A percentile compares a stretch with the other conserved stretches of the same genome.
phyloP scores from a whole-genome alignment of 2,113 vertebrate species.

The Tetrax tetrax region DNA sequence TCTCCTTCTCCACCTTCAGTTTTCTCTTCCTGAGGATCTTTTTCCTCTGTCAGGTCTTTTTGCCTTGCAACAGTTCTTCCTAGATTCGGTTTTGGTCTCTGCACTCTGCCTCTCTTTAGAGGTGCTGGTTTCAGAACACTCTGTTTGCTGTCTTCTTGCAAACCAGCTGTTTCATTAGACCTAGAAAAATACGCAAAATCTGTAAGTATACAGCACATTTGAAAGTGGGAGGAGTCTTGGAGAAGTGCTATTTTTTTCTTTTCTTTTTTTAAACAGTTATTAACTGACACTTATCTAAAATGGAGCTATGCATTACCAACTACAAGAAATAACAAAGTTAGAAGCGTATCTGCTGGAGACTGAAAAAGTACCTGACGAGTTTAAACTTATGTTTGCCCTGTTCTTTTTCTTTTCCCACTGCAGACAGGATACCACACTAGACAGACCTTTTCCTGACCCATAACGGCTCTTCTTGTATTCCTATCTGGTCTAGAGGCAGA shows the following conservation, averaged over 20 bases:
- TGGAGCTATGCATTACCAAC: background rate
- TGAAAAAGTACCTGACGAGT: background rate
- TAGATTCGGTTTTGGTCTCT: conserved; percentile 72
- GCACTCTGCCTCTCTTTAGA: conserved; percentile 54
- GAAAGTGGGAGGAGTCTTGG: background rate
- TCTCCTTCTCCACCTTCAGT: background rate
- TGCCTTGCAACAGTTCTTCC: conserved; percentile 41
- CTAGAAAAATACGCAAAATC: conserved; percentile 23
- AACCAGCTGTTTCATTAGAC: background rate
- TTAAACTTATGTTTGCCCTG: background rate
- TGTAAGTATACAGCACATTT: background rate
- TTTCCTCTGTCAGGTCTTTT: background rate
- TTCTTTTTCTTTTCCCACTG: background rate
- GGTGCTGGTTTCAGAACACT: conserved; percentile 20
- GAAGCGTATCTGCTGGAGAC: background rate
- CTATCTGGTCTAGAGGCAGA: background rate
- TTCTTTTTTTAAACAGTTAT: background rate
- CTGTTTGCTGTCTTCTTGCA: conserved; percentile 18
- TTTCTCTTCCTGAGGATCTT: background rate
- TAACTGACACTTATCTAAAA: background rate
- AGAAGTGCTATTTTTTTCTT: background rate
- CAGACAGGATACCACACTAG: background rate
- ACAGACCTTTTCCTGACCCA: background rate
- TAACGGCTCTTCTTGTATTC: background rate
- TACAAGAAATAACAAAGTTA: background rate